phyloP scores from a whole-genome alignment of 2,113 vertebrate genomes.

The Thunnus thynnus region DNA sequence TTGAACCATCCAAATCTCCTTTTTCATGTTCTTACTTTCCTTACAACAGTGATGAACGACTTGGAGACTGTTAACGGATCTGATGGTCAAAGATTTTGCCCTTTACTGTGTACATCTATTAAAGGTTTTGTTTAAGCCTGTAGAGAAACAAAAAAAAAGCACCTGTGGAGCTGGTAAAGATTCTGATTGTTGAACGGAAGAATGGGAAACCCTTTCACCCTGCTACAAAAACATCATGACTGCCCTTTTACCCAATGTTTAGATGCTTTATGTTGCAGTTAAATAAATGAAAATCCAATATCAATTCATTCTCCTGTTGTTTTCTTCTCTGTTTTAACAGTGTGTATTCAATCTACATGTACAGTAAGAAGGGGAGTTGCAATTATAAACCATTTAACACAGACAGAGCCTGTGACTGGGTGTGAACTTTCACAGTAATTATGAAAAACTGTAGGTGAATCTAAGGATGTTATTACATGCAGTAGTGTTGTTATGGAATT shows the following conservation, averaged over 20 bases:
- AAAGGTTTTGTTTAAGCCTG: background rate
- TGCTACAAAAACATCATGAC: background rate
- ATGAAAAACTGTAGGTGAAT: background rate
- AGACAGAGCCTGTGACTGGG: background rate
- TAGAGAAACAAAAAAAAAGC: too few relatives aligned
- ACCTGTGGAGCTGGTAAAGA: background rate
- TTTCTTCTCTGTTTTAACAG: background rate
- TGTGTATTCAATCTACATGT: background rate
- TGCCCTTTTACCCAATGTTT: background rate
- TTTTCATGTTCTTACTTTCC: background rate
- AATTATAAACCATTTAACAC: background rate
- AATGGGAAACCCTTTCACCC: too few relatives aligned
- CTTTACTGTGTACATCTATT: background rate
- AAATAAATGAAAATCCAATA: background rate
- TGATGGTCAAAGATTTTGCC: background rate
- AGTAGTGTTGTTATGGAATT: background rate
- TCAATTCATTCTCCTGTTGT: background rate
- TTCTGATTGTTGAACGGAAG: too few relatives aligned
- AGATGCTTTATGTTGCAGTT: background rate
- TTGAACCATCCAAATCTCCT: too few relatives aligned
- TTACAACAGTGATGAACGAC: background rate
- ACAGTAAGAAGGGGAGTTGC: background rate
- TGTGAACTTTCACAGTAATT: background rate
- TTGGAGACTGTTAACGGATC: background rate
- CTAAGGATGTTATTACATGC: background rate